These are phyloP conservation scores for Drosophila suzukii DNA, from an alignment of 1,140 invertebrate genomes.

Conservation along the genomic window DNA sequence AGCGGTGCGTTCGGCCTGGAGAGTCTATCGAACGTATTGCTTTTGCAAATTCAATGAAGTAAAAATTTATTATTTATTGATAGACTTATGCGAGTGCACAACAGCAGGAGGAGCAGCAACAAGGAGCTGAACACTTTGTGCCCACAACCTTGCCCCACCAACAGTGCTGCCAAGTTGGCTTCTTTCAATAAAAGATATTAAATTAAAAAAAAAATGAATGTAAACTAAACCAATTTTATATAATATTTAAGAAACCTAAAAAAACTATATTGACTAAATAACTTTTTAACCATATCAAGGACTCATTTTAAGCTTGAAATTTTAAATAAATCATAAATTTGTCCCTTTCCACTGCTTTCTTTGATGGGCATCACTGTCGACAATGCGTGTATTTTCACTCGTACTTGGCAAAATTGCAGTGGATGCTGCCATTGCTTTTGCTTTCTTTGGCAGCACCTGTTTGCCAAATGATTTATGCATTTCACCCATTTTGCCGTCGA, in stretches of 20 bases:
- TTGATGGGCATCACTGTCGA: conserved; percentile 2
- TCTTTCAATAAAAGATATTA: no score
- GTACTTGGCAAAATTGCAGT: conserved; percentile 50
- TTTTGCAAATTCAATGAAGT: conserved; percentile 74
- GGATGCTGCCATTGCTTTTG: conserved; percentile 28
- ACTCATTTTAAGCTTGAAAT: no score
- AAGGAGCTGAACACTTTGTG: conserved; percentile 10
- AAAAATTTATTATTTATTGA: conserved; percentile 78
- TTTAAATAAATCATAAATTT: not conserved
- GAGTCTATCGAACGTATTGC: conserved; percentile 63
- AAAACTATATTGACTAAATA: no score
- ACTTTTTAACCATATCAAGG: no score
- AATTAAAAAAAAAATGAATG: no score
- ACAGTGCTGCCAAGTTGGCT: not conserved
- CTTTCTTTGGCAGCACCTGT: conserved; percentile 40
- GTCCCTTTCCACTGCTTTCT: not conserved
- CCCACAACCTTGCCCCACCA: not conserved
- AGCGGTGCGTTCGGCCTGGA: conserved; percentile 25
- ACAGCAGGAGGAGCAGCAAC: conserved; percentile 6
- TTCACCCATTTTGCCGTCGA: conserved; percentile 53
- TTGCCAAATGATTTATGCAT: conserved; percentile 75
- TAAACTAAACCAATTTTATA: no score
- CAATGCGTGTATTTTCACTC: conserved; percentile 9
- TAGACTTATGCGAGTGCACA: conserved; percentile 69
- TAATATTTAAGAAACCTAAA: no score